These are phyloP conservation scores for Equus przewalskii DNA, from an alignment of 2,113 vertebrate species.

Conservation along the genomic window DNA sequence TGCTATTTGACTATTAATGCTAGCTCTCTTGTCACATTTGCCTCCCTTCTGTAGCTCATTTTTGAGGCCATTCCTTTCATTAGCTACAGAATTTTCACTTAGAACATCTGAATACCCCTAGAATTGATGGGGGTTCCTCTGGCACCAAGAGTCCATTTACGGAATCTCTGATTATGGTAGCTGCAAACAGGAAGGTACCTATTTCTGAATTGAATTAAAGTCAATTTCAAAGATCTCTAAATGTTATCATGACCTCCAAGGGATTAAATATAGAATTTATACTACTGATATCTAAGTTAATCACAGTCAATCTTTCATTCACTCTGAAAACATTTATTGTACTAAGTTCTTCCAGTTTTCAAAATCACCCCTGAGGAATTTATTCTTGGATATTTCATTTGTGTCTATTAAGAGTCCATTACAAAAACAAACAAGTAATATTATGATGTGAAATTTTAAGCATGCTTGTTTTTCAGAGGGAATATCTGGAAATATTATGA, in stretches of 20 bases:
- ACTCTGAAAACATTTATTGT: not conserved
- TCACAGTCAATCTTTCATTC: not conserved
- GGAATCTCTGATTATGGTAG: not conserved
- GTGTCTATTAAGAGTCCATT: not conserved
- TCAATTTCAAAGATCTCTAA: not conserved
- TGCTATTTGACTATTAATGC: not conserved
- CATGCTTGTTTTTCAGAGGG: not conserved
- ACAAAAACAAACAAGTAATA: conserved; percentile 30
- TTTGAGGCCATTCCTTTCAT: not conserved
- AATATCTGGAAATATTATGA: not conserved
- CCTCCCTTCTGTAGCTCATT: not conserved
- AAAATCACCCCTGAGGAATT: not conserved
- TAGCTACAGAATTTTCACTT: conserved; percentile 39
- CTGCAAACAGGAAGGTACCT: not conserved
- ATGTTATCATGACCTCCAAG: not conserved
- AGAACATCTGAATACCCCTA: not conserved
- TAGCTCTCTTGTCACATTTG: not conserved
- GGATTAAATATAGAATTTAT: not conserved
- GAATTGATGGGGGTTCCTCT: not conserved
- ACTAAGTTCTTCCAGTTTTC: not conserved
- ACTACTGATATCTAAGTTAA: not conserved
- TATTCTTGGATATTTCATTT: not conserved
- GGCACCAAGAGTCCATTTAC: not conserved
- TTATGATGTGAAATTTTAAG: not conserved
- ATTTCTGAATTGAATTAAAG: conserved; percentile 13